Evolutionary conservation across 1,140 invertebrate species (phyloP).

Genomic region (Microplitis mediator): DNA sequence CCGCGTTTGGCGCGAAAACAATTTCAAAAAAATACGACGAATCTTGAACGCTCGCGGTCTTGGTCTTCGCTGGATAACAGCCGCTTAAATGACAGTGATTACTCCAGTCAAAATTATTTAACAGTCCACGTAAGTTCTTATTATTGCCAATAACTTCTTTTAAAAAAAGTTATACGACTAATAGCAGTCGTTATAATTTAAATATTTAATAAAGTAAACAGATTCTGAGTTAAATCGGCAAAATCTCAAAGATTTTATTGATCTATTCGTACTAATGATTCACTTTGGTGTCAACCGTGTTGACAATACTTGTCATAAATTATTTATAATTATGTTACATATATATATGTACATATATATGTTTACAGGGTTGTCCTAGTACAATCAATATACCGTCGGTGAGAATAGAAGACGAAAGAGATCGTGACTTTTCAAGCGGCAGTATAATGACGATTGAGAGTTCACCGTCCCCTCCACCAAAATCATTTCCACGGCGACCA

Average conservation of each 20-base stretch:
- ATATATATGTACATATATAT: neutral
- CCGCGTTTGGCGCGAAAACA: constrained; percentile 75
- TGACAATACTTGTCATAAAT: neutral
- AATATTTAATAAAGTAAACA: no score
- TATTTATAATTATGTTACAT: neutral
- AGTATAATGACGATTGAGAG: constrained; percentile 54
- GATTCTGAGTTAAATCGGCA: no score
- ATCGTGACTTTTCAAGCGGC: constrained; percentile 53
- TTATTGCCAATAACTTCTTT: neutral
- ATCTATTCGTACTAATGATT: no score
- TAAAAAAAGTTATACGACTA: neutral
- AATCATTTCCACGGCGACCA: constrained; percentile 51
- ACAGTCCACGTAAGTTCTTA: constrained; percentile 71
- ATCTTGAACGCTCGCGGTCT: constrained; percentile 71
- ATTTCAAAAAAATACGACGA: constrained; percentile 67
- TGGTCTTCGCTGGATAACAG: constrained; percentile 71
- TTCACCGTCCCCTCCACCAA: constrained; percentile 46
- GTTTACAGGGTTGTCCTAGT: constrained; percentile 69
- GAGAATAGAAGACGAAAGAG: constrained; percentile 68
- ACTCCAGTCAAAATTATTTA: constrained; percentile 68
- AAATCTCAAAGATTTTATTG: no score
- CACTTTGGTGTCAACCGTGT: no score
- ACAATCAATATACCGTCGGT: constrained; percentile 69
- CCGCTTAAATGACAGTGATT: constrained; percentile 59
- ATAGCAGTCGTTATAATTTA: no score